Evolutionary conservation across 2,797 vertebrate species (phyloP), one percentile per base, ranked within the genome.

Genomic region (Peromyscus melanophrys): DNA sequence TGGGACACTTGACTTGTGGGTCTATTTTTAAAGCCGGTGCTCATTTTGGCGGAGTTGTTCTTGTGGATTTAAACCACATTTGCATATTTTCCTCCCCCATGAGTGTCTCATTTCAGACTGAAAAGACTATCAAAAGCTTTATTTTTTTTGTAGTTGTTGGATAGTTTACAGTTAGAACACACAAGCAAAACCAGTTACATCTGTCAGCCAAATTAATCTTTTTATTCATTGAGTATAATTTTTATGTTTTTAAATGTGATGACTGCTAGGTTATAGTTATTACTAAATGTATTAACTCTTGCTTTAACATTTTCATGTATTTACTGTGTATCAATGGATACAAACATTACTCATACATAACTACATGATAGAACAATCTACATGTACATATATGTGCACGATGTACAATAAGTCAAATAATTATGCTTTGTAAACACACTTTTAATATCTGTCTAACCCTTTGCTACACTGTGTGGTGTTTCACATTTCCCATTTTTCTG

Each of bases 11-110:
- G 90, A 92, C 92, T 92, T 96, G 46, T 14, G 4, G 67, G 49
- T 73, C 95, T 98, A 96, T 97, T 97, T 98, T 96, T 95, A 89
- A 97, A 95, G 57, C n/a, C 85, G 96, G 85, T 94, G 75, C 88
- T 97, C 95, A 96, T 97, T 97, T 97, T 93, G 96, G 95, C 96
- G 90, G 95, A 81, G 96, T 83, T 95, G 52, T 63, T 97, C 93
- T 94, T 76, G 63, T 88, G 91, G 76, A 40, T 88, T 97, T 94
- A 88, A 95, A 80, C 89, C 89, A 13, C 94, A 95, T 97, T 96
- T 97, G 76, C 89, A 91, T 96, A 96, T 94, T 98, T 98, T 93
- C 77, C 93, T 97, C 83, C 81, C 88, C 86, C 73, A 83, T 95
- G 95, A 97, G 96, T 95, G 85, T 96, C 85, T 96, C 37, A 0